Percentiles rank a stretch among this genome's conserved stretches.
These are phyloP conservation scores for Trididemnum clinides DNA, from an alignment of 23 tunicate species.

Conservation along the genomic window DNA sequence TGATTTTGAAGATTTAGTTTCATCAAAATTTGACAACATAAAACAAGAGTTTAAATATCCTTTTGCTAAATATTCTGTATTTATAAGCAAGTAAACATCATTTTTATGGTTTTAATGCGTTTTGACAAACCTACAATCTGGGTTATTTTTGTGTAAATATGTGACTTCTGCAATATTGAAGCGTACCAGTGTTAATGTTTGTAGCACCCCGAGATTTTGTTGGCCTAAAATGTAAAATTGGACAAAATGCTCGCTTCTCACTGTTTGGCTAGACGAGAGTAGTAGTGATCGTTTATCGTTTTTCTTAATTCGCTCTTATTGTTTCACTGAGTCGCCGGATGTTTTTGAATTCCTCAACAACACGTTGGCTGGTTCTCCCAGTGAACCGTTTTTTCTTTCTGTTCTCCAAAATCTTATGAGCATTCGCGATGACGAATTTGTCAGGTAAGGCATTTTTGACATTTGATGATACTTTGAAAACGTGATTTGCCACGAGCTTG, in stretches of 20 bases:
- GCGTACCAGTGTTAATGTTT: no score
- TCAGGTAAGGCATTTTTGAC: conserved; percentile 59
- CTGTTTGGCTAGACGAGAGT: no score
- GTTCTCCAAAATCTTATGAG: conserved; percentile 70
- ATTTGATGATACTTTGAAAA: no score
- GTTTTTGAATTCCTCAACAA: conserved; percentile 47
- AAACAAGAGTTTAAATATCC: conserved; percentile 78
- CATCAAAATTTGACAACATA: conserved; percentile 46
- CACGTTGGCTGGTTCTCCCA: conserved; percentile 47
- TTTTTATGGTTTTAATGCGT: neutral
- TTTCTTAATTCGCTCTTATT: neutral
- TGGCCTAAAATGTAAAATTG: no score
- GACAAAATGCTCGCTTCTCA: no score
- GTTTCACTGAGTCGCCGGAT: conserved; percentile 40
- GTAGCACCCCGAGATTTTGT: no score
- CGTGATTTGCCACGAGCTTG: no score
- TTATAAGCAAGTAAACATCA: neutral
- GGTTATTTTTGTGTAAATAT: no score
- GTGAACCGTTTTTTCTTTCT: conserved; percentile 76
- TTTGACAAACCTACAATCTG: no score
- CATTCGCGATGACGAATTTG: conserved; percentile 83
- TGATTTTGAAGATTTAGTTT: conserved; percentile 71
- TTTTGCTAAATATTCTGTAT: conserved; percentile 1
- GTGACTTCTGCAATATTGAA: no score
- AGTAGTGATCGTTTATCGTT: neutral